Conservation (phyloP, 2,797 vertebrate genomes). For the Crocodylus rhombifer region DNA sequence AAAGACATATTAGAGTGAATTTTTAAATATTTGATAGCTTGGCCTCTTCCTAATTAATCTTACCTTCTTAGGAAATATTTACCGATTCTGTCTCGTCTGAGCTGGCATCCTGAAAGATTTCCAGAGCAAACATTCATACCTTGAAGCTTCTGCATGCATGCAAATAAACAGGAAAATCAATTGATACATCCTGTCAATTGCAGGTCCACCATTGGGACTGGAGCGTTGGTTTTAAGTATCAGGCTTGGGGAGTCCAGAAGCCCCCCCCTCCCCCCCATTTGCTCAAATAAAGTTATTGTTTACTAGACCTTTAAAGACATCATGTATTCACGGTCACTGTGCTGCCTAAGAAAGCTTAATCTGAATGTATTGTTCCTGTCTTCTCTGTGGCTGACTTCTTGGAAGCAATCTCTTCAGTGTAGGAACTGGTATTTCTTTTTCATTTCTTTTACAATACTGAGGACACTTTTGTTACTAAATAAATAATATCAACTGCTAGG, state of each 20-base stretch:
- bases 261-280: no score
- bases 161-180: background rate
- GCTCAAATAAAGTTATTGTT: background rate
- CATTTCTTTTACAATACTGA: background rate
- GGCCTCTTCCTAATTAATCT: conserved; percentile 45
- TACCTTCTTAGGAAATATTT: conserved; percentile 33
- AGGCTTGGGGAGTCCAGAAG: background rate
- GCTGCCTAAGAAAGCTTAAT: background rate
- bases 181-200: background rate
- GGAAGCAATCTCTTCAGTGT: background rate
- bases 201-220: background rate
- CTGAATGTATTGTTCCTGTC: background rate
- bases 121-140: background rate
- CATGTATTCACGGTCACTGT: background rate
- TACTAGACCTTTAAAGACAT: background rate
- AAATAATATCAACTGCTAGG: background rate
- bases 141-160: background rate
- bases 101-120: background rate
- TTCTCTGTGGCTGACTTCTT: background rate
- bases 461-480: background rate
- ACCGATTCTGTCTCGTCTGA: conserved; percentile 18
- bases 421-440: background rate
- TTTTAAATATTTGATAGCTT: conserved; percentile 31
- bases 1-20: background rate
- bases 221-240: background rate